Evolutionary conservation across 2,113 vertebrate genomes (phyloP).

Genomic region (Microtus ochrogaster): DNA sequence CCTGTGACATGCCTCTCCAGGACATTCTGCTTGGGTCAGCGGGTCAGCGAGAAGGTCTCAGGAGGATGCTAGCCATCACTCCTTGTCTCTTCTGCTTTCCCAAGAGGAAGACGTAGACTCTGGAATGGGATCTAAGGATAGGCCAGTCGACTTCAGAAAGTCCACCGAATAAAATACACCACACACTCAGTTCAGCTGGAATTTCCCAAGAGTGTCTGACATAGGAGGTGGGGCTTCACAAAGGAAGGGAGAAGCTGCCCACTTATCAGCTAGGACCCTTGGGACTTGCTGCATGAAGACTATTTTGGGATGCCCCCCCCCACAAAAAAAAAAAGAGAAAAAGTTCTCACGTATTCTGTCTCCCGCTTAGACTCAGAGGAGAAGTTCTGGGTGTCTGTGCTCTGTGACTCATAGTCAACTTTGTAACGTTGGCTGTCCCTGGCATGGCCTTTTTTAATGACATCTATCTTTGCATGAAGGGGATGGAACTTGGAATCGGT

Average conservation of each 20-base stretch:
- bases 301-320: no score
- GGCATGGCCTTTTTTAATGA: slow-evolving; percentile 90
- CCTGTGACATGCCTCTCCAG: not conserved
- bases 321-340: not conserved
- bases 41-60: not conserved
- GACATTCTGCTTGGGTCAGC: not conserved
- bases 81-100: fast-evolving
- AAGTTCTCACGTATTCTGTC: slow-evolving; percentile 93
- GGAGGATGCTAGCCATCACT: fast-evolving
- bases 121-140: not conserved
- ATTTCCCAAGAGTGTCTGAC: not conserved
- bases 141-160: not conserved
- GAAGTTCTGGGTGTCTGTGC: slow-evolving; percentile 93
- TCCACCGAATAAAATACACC: not conserved
- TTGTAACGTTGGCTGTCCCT: slow-evolving; percentile 93
- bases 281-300: not conserved
- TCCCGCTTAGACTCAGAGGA: slow-evolving; percentile 94
- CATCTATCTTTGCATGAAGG: slow-evolving; percentile 89
- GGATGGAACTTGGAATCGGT: slow-evolving; percentile 83
- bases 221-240: not conserved
- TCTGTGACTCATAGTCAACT: slow-evolving; percentile 89
- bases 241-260: no score
- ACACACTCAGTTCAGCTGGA: not conserved
- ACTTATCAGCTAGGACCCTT: not conserved
- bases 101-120: not conserved